These are phyloP conservation scores for Zoroaster sp. DNA, from an alignment of 53 echinoderm and acorn worm genomes.

Conservation along the genomic window DNA sequence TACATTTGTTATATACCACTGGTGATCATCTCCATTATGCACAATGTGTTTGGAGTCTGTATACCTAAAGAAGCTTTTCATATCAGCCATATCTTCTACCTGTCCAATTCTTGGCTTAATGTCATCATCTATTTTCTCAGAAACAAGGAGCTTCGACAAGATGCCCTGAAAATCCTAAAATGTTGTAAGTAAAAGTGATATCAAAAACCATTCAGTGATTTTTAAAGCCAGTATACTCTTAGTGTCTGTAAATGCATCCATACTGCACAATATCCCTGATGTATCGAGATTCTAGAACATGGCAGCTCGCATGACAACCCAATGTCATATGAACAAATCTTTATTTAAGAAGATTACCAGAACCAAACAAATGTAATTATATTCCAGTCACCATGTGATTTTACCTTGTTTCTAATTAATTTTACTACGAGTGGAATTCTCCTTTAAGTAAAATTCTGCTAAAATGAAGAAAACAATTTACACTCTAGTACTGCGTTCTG, in stretches of 20 bases:
- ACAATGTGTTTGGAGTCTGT: neutral
- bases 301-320: neutral
- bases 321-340: neutral
- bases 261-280: neutral
- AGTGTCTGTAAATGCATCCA: neutral
- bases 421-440: no score
- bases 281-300: neutral
- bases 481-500: no score
- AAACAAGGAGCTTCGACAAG: conserved; percentile 17
- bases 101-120: conserved; percentile 20
- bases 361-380: no score
- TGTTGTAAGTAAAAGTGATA: neutral
- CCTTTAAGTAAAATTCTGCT: no score
- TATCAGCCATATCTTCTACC: neutral
- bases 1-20: neutral
- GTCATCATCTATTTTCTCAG: conserved; percentile 9
- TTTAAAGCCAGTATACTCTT: no score
- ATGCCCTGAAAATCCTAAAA: neutral
- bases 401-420: no score
- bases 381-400: no score
- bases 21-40: neutral
- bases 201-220: no score
- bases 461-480: no score
- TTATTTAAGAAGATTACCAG: neutral
- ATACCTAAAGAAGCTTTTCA: neutral